These are phyloP conservation scores for Merodon equestris DNA, from an alignment of 2,888 invertebrate genomes.

Conservation along the genomic window DNA sequence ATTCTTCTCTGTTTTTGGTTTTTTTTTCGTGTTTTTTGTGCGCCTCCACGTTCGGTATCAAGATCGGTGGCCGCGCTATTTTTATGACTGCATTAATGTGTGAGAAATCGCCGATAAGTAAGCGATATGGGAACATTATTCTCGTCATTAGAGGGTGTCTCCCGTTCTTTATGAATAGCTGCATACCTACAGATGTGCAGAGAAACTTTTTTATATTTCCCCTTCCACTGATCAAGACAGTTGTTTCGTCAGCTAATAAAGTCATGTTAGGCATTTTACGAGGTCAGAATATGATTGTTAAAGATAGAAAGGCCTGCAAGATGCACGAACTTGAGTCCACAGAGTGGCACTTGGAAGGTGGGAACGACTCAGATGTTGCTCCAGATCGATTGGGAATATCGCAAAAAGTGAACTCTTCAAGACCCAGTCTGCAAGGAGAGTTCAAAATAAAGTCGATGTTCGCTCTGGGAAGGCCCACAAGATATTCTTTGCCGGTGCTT, in stretches of 20 bases:
- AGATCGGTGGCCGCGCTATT: slow-evolving; percentile 55
- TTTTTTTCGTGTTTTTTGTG: background rate
- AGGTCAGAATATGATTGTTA: slow-evolving; percentile 28
- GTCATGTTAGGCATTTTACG: slow-evolving; percentile 15
- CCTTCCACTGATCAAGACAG: background rate
- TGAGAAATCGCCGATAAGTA: slow-evolving; percentile 66
- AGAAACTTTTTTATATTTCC: too few species aligned
- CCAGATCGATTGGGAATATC: too few species aligned
- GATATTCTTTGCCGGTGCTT: too few species aligned
- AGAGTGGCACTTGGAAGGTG: too few species aligned
- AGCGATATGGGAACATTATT: slow-evolving; percentile 61
- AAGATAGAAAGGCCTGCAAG: background rate
- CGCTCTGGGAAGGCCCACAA: too few species aligned
- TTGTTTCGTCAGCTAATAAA: slow-evolving; percentile 24
- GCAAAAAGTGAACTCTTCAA: too few species aligned
- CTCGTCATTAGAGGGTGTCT: slow-evolving; percentile 62
- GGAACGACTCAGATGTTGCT: too few species aligned
- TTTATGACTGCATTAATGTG: slow-evolving; percentile 64
- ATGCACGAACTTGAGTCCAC: too few species aligned
- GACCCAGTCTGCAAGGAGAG: too few species aligned
- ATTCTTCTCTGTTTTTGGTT: background rate
- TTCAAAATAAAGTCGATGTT: too few species aligned
- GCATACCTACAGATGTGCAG: slow-evolving; percentile 9
- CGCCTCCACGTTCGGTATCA: slow-evolving; percentile 24
- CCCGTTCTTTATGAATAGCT: slow-evolving; percentile 6